phyloP scores from a whole-genome alignment of 2,797 vertebrate species.

The Clarias laeviceps region DNA sequence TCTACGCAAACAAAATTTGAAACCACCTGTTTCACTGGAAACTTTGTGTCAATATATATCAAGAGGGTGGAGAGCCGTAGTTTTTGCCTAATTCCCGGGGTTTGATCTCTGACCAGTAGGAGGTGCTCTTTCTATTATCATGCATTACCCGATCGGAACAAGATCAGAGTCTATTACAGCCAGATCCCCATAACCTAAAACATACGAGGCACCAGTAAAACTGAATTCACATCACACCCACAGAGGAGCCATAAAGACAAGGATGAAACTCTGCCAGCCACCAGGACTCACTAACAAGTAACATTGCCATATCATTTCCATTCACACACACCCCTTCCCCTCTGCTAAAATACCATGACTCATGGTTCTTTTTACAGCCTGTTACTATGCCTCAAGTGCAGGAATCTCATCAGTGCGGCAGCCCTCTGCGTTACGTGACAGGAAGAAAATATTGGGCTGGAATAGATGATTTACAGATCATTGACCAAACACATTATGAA shows the following conservation, averaged over 20 bases:
- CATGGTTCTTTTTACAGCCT: slow-evolving; percentile 59
- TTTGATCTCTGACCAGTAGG: slow-evolving; percentile 64
- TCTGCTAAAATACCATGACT: slow-evolving; percentile 56
- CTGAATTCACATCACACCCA: slow-evolving; percentile 13
- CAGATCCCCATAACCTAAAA: slow-evolving; percentile 16
- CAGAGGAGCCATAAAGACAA: slow-evolving; percentile 31
- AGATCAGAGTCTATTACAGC: background rate
- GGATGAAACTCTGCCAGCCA: slow-evolving; percentile 31
- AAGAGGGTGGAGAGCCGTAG: background rate
- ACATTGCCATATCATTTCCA: slow-evolving; percentile 31
- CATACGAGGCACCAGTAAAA: slow-evolving; percentile 27
- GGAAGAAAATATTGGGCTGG: slow-evolving; percentile 41
- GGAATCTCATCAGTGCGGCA: slow-evolving; percentile 61
- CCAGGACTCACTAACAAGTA: slow-evolving; percentile 37
- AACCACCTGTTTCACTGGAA: background rate
- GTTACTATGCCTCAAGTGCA: slow-evolving; percentile 54
- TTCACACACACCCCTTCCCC: slow-evolving; percentile 34
- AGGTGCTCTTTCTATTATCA: slow-evolving; percentile 65
- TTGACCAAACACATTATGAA: slow-evolving; percentile 47
- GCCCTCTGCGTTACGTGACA: slow-evolving; percentile 49
- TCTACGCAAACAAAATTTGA: background rate
- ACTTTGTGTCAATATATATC: background rate
- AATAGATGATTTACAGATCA: slow-evolving; percentile 54
- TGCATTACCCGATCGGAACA: slow-evolving; percentile 19
- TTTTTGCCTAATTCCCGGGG: slow-evolving; percentile 1